Base-by-base conservation (phyloP, 1,140 invertebrate genomes). In the Portunus trituberculatus region DNA sequence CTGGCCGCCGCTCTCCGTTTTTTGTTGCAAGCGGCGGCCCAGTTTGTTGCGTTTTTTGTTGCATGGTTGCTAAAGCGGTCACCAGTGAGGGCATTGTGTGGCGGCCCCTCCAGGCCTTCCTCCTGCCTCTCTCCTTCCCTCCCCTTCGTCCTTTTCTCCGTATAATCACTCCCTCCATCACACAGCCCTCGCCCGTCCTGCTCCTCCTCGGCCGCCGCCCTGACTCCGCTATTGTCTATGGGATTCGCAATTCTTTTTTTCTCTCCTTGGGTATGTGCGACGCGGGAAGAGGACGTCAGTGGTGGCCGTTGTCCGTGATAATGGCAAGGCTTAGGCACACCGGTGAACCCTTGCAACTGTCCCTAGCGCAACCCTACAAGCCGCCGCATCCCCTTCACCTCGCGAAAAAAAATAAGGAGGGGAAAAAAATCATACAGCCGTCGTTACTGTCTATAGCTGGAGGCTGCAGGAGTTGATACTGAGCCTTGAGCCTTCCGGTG, bases 201-300 rank as follows among this genome's bases (percentile, higher is more conserved):
- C 67, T 76, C 67, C 67, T 76, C 67, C 20, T 76, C 67, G 12
- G 12, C 67, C 6, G 20, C 67, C n/a, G 6, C 20, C n/a, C 67
- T 76, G 20, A 25, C 67, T 76, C n/a, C 67, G 67, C 67, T 76
- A 76, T 76, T 76, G 67, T 76, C 67, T 76, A n/a, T n/a, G 67
- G 67, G n/a, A n/a, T n/a, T 76, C 20, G 67, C n/a, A n/a, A n/a
- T 76, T 76, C 67, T n/a, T 76, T n/a, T n/a, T 76, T 76, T 76
- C 20, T 76, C n/a, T 76, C 67, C 20, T 7, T 20, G 67, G 67
- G 67, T 25, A n/a, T n/a, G 67, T n/a, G 67, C 20, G 67, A 25
- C 67, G 67, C n/a, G 6, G 67, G 20, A 76, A 76, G 67, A n/a
- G 67, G 67, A n/a, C 20, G 67, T 25, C 67, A n/a, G 67, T 1